Evolutionary conservation across 2,797 vertebrate species (phyloP), one percentile per base, ranked within the genome.

Genomic region (Xenops minutus): DNA sequence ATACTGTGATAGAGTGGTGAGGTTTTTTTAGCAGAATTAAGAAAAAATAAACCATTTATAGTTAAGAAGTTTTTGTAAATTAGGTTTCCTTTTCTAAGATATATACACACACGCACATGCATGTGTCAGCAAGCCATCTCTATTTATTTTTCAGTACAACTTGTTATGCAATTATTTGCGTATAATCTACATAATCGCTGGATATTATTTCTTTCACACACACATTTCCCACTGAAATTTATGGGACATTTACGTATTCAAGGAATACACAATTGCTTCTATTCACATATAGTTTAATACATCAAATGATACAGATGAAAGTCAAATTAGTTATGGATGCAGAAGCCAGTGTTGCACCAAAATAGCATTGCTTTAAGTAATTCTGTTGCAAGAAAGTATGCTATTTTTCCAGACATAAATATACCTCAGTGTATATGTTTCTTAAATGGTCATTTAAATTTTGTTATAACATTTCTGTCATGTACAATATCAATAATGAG

Each of bases 81-180:
- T 74, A 95, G 64, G 67, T 68, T 95, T 92, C 55, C 67, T 92
- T 83, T 95, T 96, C 92, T 49, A 95, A 87, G 49, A 67, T 69
- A 62, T n/a, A 83, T 54, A 81, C 41, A 68, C 41, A 61, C 5
- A 81, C 14, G 5, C 34, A 63, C 37, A 41, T 43, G 52, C 36
- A 66, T 17, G 85, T 79, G 69, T 81, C 82, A 97, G 67, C 80
- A 95, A 92, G 73, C 64, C 81, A 77, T 72, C 78, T 93, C 88
- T 93, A 91, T 93, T 85, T 93, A 82, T 96, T 97, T 97, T 93
- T 68, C 95, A 95, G 89, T 93, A 95, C 58, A 96, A 90, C 48
- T 90, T 93, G 64, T 96, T 92, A 69, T 93, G 83, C 86, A 96
- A 95, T 97, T 97, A 96, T 95, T 97, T 92, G 87, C 22, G 72